Percentiles rank a stretch among this genome's conserved stretches.
Evolutionary conservation across 2,113 vertebrate species (phyloP).

Genomic region (Pelecanoides urinatrix): DNA sequence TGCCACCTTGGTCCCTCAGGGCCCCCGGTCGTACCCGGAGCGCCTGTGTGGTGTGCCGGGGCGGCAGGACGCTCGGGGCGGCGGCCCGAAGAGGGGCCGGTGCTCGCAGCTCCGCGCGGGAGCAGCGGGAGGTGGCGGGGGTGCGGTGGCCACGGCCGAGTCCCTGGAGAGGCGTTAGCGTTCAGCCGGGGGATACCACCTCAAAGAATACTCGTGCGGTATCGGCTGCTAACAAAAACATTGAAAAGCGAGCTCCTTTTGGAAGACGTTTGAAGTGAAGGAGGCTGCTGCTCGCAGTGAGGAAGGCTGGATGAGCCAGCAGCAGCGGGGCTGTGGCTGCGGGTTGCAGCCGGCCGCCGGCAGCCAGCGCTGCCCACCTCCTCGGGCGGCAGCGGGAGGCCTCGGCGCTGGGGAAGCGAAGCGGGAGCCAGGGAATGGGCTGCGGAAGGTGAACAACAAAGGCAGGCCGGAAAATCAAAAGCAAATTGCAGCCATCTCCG

Average conservation of each 20-base stretch:
- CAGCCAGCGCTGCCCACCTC: not conserved
- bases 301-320: not conserved
- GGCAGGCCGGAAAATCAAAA: not conserved
- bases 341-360: too few species aligned
- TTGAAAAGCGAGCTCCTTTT: too few species aligned
- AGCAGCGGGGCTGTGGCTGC: not conserved
- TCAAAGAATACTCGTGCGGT: not conserved
- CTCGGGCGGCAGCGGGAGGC: not conserved
- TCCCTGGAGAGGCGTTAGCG: not conserved
- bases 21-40: too few species aligned
- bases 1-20: too few species aligned
- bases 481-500: not conserved
- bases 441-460: not conserved
- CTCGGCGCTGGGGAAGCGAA: fast-evolving
- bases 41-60: not conserved
- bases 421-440: not conserved
- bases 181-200: not conserved
- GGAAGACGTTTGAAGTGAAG: too few species aligned
- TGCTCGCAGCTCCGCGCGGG: not conserved
- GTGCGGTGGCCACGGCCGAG: not conserved
- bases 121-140: not conserved
- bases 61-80: too few species aligned
- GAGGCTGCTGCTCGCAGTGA: not conserved
- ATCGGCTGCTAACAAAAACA: too few species aligned
- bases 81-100: not conserved